phyloP scores from a whole-genome alignment of 2,113 vertebrate species.

The Clarias gariepinus region DNA sequence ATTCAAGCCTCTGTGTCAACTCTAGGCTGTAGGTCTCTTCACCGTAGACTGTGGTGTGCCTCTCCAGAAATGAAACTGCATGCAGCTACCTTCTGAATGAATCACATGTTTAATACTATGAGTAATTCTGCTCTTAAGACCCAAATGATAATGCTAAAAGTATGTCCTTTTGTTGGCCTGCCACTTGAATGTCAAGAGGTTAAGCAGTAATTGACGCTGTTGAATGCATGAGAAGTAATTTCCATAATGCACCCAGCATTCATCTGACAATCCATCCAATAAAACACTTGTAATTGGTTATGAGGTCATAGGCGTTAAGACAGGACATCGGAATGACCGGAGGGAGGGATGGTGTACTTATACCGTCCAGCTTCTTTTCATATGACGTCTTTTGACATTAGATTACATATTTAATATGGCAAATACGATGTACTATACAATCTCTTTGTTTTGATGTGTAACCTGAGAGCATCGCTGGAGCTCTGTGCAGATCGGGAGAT shows the following conservation, averaged over 20 bases:
- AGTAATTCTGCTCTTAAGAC: background rate
- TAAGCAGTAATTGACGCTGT: conserved; percentile 61
- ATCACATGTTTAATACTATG: conserved; percentile 9
- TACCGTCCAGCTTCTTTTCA: background rate
- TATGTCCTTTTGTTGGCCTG: conserved; percentile 38
- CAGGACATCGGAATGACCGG: conserved; percentile 43
- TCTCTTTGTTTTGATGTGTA: background rate
- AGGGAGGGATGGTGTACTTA: background rate
- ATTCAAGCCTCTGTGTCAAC: no score
- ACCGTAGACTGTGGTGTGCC: no score
- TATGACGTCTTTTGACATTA: background rate
- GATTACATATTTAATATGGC: background rate
- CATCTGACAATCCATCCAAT: conserved; percentile 32
- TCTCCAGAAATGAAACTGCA: no score
- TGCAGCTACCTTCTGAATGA: background rate
- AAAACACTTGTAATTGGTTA: conserved; percentile 66
- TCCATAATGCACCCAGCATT: conserved; percentile 63
- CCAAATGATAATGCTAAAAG: conserved; percentile 1
- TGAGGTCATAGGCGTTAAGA: conserved; percentile 64
- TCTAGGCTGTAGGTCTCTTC: no score
- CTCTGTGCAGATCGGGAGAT: background rate
- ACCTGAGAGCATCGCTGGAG: background rate
- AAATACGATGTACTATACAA: background rate
- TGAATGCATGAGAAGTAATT: conserved; percentile 60
- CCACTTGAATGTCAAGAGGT: conserved; percentile 48